Percentiles rank a stretch among this genome's conserved stretches.
phyloP scores from a whole-genome alignment of 2,113 vertebrate species.

The Sminthopsis crassicaudata region DNA sequence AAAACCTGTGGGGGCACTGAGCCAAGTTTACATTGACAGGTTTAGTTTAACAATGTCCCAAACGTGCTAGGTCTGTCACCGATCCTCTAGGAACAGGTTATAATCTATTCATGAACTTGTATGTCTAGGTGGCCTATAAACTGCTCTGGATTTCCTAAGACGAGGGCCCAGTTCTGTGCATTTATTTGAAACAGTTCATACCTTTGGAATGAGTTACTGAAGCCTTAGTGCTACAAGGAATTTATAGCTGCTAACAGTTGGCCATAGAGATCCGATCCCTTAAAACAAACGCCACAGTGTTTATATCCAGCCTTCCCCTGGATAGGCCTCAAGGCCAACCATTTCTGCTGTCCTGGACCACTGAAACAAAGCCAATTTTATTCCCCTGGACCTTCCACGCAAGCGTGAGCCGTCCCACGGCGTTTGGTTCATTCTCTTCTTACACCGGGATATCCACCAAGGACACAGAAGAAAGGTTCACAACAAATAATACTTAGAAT shows the following conservation, averaged over 20 bases:
- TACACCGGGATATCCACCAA: neutral
- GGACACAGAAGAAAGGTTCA: neutral
- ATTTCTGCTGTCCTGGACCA: neutral
- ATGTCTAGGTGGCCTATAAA: neutral
- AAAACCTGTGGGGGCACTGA: neutral
- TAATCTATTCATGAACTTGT: neutral
- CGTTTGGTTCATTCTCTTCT: neutral
- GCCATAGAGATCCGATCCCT: neutral
- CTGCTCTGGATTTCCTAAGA: neutral
- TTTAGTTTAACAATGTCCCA: neutral
- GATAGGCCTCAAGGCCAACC: neutral
- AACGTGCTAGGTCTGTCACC: neutral
- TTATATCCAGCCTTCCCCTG: neutral
- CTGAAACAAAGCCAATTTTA: neutral
- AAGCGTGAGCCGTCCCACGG: neutral
- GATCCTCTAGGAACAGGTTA: neutral
- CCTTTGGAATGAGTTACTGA: neutral
- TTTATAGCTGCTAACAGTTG: neutral
- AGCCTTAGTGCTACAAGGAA: neutral
- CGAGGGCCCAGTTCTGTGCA: neutral
- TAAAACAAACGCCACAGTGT: neutral
- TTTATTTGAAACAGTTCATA: neutral
- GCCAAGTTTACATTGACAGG: neutral
- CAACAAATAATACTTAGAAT: neutral
- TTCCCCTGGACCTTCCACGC: neutral